phyloP scores from a whole-genome alignment of 2,888 invertebrate species.

The Steinernema hermaphroditum region DNA sequence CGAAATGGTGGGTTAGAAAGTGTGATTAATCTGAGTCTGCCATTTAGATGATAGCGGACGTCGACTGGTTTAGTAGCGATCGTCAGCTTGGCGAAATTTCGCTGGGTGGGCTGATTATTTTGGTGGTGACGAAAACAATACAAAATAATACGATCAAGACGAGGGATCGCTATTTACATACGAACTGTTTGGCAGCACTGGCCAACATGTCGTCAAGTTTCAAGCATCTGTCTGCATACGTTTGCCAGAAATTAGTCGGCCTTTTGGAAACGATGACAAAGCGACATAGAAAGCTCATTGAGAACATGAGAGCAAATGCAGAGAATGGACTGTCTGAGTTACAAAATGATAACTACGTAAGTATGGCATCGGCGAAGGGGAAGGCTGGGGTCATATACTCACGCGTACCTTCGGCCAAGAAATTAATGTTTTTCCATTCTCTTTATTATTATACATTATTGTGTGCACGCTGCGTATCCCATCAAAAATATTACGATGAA shows the following conservation, averaged over 20 bases:
- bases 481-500: no score
- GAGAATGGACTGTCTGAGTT: conserved; percentile 38
- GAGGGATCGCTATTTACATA: conserved; percentile 83
- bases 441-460: no score
- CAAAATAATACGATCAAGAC: conserved; percentile 96
- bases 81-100: conserved; percentile 87
- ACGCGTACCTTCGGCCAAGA: no score
- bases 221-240: conserved; percentile 88
- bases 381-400: no score
- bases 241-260: conserved; percentile 84
- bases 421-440: no score
- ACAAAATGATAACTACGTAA: conserved; percentile 27
- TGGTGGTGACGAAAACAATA: conserved; percentile 92
- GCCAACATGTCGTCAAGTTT: conserved; percentile 96
- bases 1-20: conserved; percentile 75
- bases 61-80: conserved; percentile 87
- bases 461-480: no score
- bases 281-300: conserved; percentile 72
- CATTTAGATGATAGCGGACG: conserved; percentile 82
- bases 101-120: conserved; percentile 86
- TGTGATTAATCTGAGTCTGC: neutral
- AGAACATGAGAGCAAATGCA: conserved; percentile 45
- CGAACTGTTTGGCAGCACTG: conserved; percentile 94
- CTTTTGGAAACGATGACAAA: conserved; percentile 70
- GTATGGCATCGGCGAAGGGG: neutral